Evolutionary conservation across 1,140 invertebrate species (phyloP).

Genomic region (Calosoma granatense): DNA sequence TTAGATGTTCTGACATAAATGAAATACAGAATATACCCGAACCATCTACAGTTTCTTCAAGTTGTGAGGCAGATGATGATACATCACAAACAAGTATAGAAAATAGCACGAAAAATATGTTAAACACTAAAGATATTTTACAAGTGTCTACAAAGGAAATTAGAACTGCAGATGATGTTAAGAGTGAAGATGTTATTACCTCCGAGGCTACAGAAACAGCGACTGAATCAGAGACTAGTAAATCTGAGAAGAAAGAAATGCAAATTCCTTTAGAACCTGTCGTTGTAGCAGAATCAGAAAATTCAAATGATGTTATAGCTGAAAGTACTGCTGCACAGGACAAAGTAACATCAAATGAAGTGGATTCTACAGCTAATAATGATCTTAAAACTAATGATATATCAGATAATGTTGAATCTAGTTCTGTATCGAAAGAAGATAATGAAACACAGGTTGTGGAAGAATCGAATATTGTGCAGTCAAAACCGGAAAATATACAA

Average conservation of each 20-base stretch:
- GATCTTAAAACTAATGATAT: neutral
- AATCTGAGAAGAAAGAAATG: too few relatives aligned
- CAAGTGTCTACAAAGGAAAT: slow-evolving; percentile 4
- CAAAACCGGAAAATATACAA: neutral
- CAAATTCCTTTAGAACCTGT: too few relatives aligned
- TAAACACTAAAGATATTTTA: neutral
- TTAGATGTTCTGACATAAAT: too few relatives aligned
- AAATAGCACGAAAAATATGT: neutral
- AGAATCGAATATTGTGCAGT: neutral
- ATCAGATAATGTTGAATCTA: neutral
- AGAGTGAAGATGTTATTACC: too few relatives aligned
- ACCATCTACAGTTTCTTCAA: too few relatives aligned
- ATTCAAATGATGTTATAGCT: too few relatives aligned
- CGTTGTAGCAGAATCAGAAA: too few relatives aligned
- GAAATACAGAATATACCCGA: too few relatives aligned
- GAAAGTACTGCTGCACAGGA: too few relatives aligned
- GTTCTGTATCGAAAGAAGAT: neutral
- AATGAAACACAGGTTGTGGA: neutral
- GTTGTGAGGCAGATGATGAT: neutral
- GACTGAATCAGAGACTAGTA: too few relatives aligned
- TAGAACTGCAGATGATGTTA: slow-evolving; percentile 14
- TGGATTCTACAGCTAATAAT: neutral
- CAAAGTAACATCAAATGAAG: too few relatives aligned
- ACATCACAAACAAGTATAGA: neutral
- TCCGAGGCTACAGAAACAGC: too few relatives aligned